A percentile compares a stretch with the other conserved stretches of the same genome.
phyloP scores from a whole-genome alignment of 2,113 vertebrate species.

The Tetraodon nigroviridis region DNA sequence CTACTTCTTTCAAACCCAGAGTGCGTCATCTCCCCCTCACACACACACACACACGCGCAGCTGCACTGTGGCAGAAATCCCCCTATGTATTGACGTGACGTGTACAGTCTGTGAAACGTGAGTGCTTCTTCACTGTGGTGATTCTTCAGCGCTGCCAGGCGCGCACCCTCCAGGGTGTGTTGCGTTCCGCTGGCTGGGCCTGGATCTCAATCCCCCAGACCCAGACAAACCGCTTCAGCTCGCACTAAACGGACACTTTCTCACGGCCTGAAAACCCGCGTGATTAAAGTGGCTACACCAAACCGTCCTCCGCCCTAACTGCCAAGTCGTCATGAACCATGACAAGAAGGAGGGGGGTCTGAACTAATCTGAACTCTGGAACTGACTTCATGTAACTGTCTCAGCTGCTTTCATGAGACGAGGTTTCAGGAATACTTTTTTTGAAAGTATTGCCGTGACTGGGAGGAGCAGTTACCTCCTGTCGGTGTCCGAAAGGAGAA shows the following conservation, averaged over 20 bases:
- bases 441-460: constrained; percentile 50
- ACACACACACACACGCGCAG: constrained; percentile 16
- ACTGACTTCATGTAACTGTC: constrained; percentile 60
- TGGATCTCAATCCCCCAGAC: constrained; percentile 74
- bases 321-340: constrained; percentile 37
- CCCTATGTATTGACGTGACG: constrained; percentile 54
- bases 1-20: too few species aligned
- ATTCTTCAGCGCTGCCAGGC: constrained; percentile 51
- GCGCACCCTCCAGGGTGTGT: constrained; percentile 13
- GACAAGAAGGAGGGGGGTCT: constrained; percentile 17
- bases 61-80: constrained; percentile 34
- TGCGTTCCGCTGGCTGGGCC: constrained; percentile 48
- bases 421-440: constrained; percentile 41
- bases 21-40: background rate
- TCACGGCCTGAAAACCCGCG: constrained; percentile 10
- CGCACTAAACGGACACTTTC: constrained; percentile 20
- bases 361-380: constrained; percentile 21
- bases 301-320: constrained; percentile 33
- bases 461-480: constrained; percentile 26
- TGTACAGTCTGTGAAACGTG: constrained; percentile 71
- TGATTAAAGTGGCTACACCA: constrained; percentile 13
- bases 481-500: constrained; percentile 52
- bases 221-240: constrained; percentile 28
- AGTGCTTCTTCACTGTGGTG: constrained; percentile 63
- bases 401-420: constrained; percentile 64